phyloP scores from a whole-genome alignment of 2,888 invertebrate genomes.

The Cataglyphis albicans region DNA sequence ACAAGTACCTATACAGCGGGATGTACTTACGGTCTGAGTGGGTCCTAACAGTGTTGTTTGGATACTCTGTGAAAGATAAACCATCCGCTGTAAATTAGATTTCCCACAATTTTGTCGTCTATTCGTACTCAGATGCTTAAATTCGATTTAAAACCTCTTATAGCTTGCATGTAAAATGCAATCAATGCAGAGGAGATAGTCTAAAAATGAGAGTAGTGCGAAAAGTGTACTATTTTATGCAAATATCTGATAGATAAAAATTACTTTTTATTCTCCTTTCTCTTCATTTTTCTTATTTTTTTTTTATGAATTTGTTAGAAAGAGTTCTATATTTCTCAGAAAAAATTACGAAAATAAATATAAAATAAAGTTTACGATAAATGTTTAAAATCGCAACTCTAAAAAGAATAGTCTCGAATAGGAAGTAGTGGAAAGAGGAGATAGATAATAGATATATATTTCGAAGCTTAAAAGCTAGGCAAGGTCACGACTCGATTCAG shows the following conservation, averaged over 20 bases:
- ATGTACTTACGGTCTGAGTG: background rate
- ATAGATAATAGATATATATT: slow-evolving; percentile 2
- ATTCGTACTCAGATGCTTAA: background rate
- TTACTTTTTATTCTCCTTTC: background rate
- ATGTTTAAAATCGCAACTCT: background rate
- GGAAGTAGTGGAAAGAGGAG: background rate
- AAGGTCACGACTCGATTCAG: slow-evolving; percentile 24
- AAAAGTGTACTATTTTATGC: background rate
- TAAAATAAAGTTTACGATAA: background rate
- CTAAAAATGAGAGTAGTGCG: background rate
- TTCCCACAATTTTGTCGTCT: background rate
- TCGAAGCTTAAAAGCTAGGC: background rate
- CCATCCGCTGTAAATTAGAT: background rate
- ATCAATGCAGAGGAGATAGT: background rate
- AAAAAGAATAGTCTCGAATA: background rate
- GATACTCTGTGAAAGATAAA: background rate
- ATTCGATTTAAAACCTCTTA: background rate
- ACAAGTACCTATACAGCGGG: background rate
- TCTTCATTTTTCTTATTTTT: background rate
- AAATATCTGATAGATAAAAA: background rate
- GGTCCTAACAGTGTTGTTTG: background rate
- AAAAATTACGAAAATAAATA: background rate
- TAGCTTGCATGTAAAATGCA: too few relatives aligned
- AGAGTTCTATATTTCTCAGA: background rate
- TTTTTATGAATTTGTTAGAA: background rate